Evolutionary conservation across 2,888 invertebrate genomes (phyloP), one percentile per base, ranked within the genome.

Genomic region (Ferdinandea cuprea): DNA sequence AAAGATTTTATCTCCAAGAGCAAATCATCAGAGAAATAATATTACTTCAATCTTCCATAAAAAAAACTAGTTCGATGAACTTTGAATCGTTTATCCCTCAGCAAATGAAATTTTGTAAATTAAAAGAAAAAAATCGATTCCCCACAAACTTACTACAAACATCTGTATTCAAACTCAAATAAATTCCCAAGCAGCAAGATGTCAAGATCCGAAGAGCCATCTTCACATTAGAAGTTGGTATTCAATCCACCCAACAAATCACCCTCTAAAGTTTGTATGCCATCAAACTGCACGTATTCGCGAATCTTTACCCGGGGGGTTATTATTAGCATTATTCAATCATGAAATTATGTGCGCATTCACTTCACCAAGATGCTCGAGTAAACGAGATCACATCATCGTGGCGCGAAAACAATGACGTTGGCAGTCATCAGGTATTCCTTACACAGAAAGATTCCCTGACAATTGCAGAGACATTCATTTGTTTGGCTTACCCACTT

Each of bases 271-370:
- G 11, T 35, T 13, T 6, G 9, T 28, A 15, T 17, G 42, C 42
- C 19, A 3, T 3, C 40, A 11, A 42, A 11, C 15, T 32, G 9
- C 30, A n/a, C 11, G 8, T 13, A 13, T 25, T 11, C 21, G 0
- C 6, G n/a, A n/a, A n/a, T 28, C 25, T 21, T 4, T 15, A 19
- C 9, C n/a, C n/a, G n/a, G 17, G 19, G 15, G 19, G 42, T 30
- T 37, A 42, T 71, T 42, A 59, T 59, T 71, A 79, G 61, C 68
- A 63, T 73, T 68, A 73, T 80, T 80, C 68, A 80, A 80, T 80
- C 48, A 50, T 65, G 69, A 63, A 74, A 74, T 74, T 74, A 80
- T 74, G 74, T 69, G 68, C 54, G 73, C 61, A 68, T 73, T 79
- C 66, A 66, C 66, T 73, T 46, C 54, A 61, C 19, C 19, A 73